Conservation (phyloP, 2,888 invertebrate species). For the Heliconius erato region DNA sequence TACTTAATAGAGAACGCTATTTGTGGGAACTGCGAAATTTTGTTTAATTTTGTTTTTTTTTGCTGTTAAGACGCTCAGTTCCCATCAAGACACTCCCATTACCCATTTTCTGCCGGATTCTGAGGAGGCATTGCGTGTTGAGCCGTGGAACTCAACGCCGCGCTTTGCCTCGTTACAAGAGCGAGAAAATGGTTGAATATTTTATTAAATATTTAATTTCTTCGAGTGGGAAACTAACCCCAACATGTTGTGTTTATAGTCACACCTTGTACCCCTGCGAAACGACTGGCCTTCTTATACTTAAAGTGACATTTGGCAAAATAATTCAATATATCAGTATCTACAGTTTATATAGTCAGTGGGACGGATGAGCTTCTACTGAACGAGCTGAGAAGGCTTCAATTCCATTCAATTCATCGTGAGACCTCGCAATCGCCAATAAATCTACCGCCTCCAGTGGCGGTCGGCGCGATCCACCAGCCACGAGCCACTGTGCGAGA, state of each 20-base stretch:
- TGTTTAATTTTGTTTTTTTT: neutral
- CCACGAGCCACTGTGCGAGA: neutral
- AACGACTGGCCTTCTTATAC: no score
- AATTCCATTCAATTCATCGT: constrained; percentile 28
- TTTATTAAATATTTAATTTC: no score
- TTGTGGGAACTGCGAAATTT: neutral
- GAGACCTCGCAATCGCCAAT: constrained; percentile 3
- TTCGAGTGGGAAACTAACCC: no score
- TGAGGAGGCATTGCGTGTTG: no score
- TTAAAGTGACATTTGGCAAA: no score
- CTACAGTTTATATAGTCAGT: neutral
- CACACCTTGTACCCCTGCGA: neutral
- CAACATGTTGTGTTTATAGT: no score
- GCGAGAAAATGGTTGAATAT: no score
- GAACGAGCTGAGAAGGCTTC: neutral
- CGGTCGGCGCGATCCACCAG: neutral
- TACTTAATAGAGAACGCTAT: constrained; percentile 6
- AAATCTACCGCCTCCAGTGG: constrained; percentile 17
- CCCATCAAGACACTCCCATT: no score
- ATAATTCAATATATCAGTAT: neutral
- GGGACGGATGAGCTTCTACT: neutral
- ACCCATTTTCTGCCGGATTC: no score
- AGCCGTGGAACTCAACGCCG: no score
- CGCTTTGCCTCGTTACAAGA: no score
- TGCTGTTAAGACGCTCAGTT: no score